Percentiles rank a stretch among this genome's conserved stretches.
These are phyloP conservation scores for Neotoxoptera formosana DNA, from an alignment of 1,140 invertebrate genomes.

Conservation along the genomic window DNA sequence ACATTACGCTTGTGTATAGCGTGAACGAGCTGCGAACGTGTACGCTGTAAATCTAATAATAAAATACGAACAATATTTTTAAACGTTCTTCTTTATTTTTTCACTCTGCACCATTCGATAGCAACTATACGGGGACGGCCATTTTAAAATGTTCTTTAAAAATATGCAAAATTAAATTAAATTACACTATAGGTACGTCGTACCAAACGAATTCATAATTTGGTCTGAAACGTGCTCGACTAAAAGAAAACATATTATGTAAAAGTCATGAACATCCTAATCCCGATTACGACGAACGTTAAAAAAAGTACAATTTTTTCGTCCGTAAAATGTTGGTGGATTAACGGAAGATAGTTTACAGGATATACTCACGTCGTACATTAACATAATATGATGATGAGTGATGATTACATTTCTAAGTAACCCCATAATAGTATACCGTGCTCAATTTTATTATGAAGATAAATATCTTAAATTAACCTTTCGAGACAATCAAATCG, in stretches of 20 bases:
- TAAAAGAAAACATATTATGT: background rate
- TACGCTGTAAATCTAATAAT: background rate
- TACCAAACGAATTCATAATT: background rate
- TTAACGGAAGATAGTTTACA: background rate
- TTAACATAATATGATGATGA: background rate
- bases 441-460: background rate
- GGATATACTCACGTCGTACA: background rate
- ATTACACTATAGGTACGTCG: background rate
- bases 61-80: background rate
- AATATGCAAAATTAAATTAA: background rate
- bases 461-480: background rate
- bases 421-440: background rate
- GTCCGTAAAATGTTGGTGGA: background rate
- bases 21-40: background rate
- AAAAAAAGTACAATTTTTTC: background rate
- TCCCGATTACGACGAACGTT: background rate
- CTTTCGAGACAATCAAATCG: background rate
- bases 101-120: background rate
- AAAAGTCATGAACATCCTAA: background rate
- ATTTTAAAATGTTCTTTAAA: background rate
- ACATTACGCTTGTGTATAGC: background rate
- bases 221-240: background rate
- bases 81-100: background rate
- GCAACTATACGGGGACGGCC: accelerated
- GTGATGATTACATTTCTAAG: background rate